Conservation (phyloP, 2,797 vertebrate species). For the Brachymystax lenok region DNA sequence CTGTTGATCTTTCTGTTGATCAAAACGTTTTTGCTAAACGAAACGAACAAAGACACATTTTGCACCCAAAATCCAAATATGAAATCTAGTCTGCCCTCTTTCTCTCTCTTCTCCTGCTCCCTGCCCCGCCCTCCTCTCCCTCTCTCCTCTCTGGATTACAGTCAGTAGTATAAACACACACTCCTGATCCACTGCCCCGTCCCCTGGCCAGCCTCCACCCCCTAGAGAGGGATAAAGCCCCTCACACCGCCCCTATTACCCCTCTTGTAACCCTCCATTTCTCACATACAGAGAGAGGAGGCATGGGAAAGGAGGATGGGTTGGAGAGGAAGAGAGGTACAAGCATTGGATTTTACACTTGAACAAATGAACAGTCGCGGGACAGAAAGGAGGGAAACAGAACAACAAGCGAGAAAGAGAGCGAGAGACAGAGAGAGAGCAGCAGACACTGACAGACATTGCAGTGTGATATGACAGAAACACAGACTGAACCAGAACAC, state of each 20-base stretch:
- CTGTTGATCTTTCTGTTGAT: too few species aligned
- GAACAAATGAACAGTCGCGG: slow-evolving; percentile 43
- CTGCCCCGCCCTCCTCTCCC: neutral
- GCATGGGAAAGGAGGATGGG: slow-evolving; percentile 18
- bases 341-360: slow-evolving; percentile 31
- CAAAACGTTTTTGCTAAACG: slow-evolving; percentile 11
- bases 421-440: neutral
- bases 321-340: slow-evolving; percentile 19
- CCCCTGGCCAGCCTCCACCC: neutral
- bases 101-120: neutral
- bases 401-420: slow-evolving; percentile 13
- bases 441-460: slow-evolving; percentile 33
- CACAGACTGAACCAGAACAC: slow-evolving; percentile 55
- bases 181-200: neutral
- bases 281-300: slow-evolving; percentile 5
- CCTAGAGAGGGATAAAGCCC: neutral
- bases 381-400: slow-evolving; percentile 29
- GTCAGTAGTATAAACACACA: neutral
- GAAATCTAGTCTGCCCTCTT: slow-evolving; percentile 61
- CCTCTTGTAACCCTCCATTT: slow-evolving; percentile 26
- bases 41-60: neutral
- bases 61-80: slow-evolving; percentile 66
- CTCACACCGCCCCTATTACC: neutral
- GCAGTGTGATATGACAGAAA: slow-evolving; percentile 53
- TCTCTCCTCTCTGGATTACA: neutral